Base-by-base conservation (phyloP, 1,140 invertebrate species). In the Drosophila sulfurigaster region DNA sequence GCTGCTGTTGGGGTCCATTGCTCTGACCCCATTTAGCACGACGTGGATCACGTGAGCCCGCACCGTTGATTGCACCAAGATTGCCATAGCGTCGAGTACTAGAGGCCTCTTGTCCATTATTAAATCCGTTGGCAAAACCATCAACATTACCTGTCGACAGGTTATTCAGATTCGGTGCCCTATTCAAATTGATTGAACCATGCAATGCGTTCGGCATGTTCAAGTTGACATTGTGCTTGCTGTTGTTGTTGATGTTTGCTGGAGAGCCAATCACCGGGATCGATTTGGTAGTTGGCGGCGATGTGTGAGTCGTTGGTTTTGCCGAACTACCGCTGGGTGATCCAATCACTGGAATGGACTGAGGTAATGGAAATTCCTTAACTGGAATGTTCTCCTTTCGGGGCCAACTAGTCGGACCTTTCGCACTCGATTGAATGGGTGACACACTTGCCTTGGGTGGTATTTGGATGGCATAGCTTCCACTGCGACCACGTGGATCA, bases 401-500 rank as follows among this genome's bases (percentile, higher is more conserved):
- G 8, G 11, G 38, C 38, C 38, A 41, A 41, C 8, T 41, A 3
- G 10, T 41, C 7, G 38, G 8, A 11, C 38, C 8, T 10, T 43
- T 13, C 11, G 41, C 41, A 5, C 20, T 25, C 3, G 20, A 25
- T 6, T 7, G 13, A 13, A 8, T 38, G 54, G 38, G 35, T 8
- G 3, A 38, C 35, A 38, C 7, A 38, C 8, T 38, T 16, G 28
- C 10, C 10, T 20, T 7, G 1, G 45, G 46, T 1, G 48, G 32
- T 15, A 38, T 5, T 15, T 16, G 32, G 5, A 0, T 20, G n/a
- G 0, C 10, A 8, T 30, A 32, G 11, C 32, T 52, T 6, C 7
- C 20, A 10, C 28, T 52, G 20, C 57, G 77, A 5, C 82, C 75
- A 5, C 82, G 82, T 15, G 82, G 82, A 69, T 85, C 82, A 25